Evolutionary conservation across 2,888 invertebrate species (phyloP).

Genomic region (Blastobasis adustella): DNA sequence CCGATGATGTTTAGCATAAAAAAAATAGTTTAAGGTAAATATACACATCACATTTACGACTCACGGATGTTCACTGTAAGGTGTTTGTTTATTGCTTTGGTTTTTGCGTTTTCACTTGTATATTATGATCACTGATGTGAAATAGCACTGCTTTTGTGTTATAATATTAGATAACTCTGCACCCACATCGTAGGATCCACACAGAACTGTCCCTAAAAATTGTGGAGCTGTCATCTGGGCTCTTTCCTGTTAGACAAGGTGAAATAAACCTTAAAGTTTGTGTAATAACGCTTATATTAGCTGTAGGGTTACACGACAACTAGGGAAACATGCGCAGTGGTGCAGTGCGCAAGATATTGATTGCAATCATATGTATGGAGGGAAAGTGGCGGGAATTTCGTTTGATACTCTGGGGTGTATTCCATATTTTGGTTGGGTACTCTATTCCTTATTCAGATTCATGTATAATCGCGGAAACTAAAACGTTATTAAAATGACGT

Average conservation of each 20-base stretch:
- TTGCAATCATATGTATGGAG: conserved; percentile 58
- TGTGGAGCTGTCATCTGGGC: conserved; percentile 55
- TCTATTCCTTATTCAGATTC: too few relatives aligned
- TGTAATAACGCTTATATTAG: conserved; percentile 21
- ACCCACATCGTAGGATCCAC: conserved; percentile 38
- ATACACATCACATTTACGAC: neutral
- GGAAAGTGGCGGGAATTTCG: conserved; percentile 60
- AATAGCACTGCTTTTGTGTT: conserved; percentile 6
- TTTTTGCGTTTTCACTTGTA: too few relatives aligned
- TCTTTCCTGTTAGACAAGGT: conserved; percentile 13
- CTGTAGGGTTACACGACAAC: conserved; percentile 4
- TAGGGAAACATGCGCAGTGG: conserved; percentile 65
- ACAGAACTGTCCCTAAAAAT: conserved; percentile 50
- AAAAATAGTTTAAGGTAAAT: neutral
- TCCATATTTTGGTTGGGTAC: neutral
- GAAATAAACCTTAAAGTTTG: neutral
- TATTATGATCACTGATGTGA: too few relatives aligned
- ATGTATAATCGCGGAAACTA: too few relatives aligned
- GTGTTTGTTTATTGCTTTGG: neutral
- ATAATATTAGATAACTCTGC: conserved; percentile 20
- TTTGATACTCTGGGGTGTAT: conserved; percentile 8
- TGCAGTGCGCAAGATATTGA: conserved; percentile 70
- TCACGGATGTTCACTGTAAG: neutral
- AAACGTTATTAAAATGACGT: too few relatives aligned
- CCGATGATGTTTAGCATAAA: neutral